phyloP scores from a whole-genome alignment of 2,113 vertebrate species.

The Antechinus stuartii region DNA sequence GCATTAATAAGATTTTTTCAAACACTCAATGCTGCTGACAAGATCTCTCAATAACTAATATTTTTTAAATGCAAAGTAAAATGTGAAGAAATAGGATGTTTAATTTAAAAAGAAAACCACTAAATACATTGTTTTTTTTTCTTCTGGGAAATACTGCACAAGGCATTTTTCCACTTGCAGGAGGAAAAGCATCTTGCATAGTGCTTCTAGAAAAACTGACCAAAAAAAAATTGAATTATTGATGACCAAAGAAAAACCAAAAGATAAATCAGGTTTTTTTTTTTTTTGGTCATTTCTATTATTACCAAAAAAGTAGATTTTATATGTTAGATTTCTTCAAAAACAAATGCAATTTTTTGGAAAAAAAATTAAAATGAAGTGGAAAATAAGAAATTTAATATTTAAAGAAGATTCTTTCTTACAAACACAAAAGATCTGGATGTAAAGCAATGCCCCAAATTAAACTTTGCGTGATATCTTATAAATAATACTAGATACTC shows the following conservation, averaged over 20 bases:
- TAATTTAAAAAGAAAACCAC: not conserved
- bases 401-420: slow-evolving; percentile 55
- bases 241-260: slow-evolving; percentile 46
- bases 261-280: not conserved
- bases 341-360: slow-evolving; percentile 36
- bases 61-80: not conserved
- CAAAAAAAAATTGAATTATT: slow-evolving; percentile 43
- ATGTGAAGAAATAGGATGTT: not conserved
- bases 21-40: not conserved
- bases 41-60: not conserved
- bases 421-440: slow-evolving; percentile 38
- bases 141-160: not conserved
- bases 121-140: not conserved
- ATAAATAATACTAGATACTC: slow-evolving; percentile 36
- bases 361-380: slow-evolving; percentile 17
- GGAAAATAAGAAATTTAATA: slow-evolving; percentile 41
- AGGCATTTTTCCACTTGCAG: slow-evolving; percentile 20
- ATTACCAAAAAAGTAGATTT: slow-evolving; percentile 28
- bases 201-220: slow-evolving; percentile 12
- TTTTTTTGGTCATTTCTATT: slow-evolving; percentile 30
- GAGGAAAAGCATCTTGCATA: slow-evolving; percentile 28
- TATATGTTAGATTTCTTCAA: slow-evolving; percentile 23
- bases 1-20: not conserved
- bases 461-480: slow-evolving; percentile 33
- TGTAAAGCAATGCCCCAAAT: slow-evolving; percentile 34